A percentile compares a stretch with the other conserved stretches of the same genome.
These are phyloP conservation scores for Rhamnusium bicolor DNA, from an alignment of 2,888 invertebrate genomes.

Conservation along the genomic window DNA sequence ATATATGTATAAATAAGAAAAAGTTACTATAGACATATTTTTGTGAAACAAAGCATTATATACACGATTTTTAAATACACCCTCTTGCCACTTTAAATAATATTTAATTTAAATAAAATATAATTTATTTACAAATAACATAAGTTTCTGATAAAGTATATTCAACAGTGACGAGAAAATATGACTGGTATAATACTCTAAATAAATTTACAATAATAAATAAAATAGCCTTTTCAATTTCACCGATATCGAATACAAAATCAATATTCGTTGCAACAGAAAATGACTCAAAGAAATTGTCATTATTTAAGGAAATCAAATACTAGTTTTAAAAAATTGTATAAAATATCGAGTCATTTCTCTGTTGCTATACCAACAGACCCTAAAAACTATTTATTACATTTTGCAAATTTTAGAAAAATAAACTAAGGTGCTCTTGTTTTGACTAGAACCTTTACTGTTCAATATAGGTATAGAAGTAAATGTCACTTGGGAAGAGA, in stretches of 20 bases:
- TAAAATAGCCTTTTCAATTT: constrained; percentile 38
- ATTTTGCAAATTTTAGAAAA: neutral
- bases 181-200: constrained; percentile 53
- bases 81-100: constrained; percentile 57
- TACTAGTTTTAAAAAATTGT: neutral
- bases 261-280: neutral
- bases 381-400: neutral
- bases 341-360: neutral
- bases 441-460: constrained; percentile 28
- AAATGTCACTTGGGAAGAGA: neutral
- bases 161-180: constrained; percentile 53
- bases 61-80: constrained; percentile 55
- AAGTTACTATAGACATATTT: constrained; percentile 37
- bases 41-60: constrained; percentile 55
- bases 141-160: constrained; percentile 51
- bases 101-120: constrained; percentile 46
- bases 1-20: constrained; percentile 33
- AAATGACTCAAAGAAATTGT: neutral
- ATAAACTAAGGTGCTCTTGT: constrained; percentile 1
- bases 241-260: constrained; percentile 35
- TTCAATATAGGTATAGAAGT: constrained; percentile 18
- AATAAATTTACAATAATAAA: constrained; percentile 43
- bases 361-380: neutral
- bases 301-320: neutral
- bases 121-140: constrained; percentile 48